Percentiles rank a stretch among this genome's conserved stretches.
Evolutionary conservation across 2,797 vertebrate genomes (phyloP).

Genomic region (Silurus lanzhouensis): DNA sequence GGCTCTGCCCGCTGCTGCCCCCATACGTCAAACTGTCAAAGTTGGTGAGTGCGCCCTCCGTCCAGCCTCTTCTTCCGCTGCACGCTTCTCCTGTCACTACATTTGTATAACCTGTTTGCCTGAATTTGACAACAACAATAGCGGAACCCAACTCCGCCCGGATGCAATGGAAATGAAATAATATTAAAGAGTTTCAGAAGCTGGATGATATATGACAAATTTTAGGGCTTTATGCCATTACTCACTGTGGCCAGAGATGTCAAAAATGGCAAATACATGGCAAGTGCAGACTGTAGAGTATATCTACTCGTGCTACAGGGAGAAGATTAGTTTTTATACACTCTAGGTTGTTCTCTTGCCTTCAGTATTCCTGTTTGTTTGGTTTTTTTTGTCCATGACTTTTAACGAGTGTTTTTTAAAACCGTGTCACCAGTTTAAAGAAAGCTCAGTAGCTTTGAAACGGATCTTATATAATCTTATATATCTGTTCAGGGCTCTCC

Average conservation of each 20-base stretch:
- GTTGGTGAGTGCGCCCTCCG: slow-evolving; percentile 54
- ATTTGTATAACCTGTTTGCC: slow-evolving; percentile 60
- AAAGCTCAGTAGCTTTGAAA: background rate
- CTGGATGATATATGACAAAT: slow-evolving; percentile 37
- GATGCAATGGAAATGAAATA: slow-evolving; percentile 52
- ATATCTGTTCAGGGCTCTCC: background rate
- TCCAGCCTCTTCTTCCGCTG: slow-evolving; percentile 46
- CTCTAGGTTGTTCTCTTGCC: background rate
- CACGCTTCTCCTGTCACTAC: slow-evolving; percentile 39
- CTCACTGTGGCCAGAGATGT: background rate
- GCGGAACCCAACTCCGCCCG: slow-evolving; percentile 35
- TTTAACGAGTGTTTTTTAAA: background rate
- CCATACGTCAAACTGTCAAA: slow-evolving; percentile 71
- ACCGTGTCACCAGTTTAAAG: background rate
- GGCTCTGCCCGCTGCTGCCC: slow-evolving; percentile 61
- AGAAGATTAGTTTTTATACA: background rate
- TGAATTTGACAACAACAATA: slow-evolving; percentile 39
- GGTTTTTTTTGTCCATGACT: background rate
- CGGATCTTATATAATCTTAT: background rate
- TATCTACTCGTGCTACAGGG: background rate
- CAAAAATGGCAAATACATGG: slow-evolving; percentile 9
- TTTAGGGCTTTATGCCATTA: slow-evolving; percentile 18
- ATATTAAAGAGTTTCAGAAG: slow-evolving; percentile 46
- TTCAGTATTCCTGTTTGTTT: too few species aligned
- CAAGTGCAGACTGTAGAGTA: background rate